phyloP scores from a whole-genome alignment of 2,113 vertebrate species.

The Spilogale gracilis region DNA sequence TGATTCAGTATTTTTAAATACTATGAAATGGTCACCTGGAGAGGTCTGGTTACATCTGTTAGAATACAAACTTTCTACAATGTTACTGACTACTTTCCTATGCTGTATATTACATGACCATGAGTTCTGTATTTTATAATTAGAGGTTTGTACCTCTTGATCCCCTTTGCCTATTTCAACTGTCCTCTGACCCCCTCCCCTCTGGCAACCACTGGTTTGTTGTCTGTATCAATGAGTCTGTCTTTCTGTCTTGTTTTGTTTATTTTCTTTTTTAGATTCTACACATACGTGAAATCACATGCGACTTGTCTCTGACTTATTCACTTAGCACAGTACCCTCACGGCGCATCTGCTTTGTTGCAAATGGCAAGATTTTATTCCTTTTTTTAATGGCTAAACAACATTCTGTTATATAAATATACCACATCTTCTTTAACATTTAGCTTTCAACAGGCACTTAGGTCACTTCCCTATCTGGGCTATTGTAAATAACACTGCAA shows the following conservation, averaged over 20 bases:
- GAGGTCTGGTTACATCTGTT: neutral
- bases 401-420: neutral
- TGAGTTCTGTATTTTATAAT: neutral
- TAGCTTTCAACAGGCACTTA: neutral
- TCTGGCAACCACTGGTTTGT: neutral
- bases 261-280: neutral
- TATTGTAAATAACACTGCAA: neutral
- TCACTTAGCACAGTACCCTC: neutral
- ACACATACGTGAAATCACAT: neutral
- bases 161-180: neutral
- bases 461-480: neutral
- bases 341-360: neutral
- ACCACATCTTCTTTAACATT: neutral
- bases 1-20: neutral
- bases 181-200: neutral
- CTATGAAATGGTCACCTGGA: neutral
- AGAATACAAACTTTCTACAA: neutral
- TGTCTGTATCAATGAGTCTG: neutral
- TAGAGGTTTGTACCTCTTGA: neutral
- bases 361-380: neutral
- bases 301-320: neutral
- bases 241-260: neutral
- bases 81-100: neutral
- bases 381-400: neutral
- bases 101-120: neutral